Base-by-base conservation (phyloP, 2,797 vertebrate species). In the Tamandua tetradactyla region DNA sequence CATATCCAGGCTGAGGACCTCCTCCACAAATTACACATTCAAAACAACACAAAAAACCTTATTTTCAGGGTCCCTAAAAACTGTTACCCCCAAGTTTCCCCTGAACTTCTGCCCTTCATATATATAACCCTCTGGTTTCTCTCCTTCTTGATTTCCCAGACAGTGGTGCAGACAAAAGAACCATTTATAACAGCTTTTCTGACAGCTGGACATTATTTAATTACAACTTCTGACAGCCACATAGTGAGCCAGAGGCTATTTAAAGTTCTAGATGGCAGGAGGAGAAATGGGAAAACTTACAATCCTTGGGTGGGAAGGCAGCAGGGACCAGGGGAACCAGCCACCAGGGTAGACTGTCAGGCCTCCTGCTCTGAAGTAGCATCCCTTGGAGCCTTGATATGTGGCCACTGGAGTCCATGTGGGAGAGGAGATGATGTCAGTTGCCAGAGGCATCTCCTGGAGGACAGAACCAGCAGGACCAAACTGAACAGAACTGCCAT, bases 191-290 rank as follows among this genome's bases (percentile, higher is more conserved):
- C 92, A 96, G 97, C 96, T 96, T 97, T 97, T 74, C 94, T 97
- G 98, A 97, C 97, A 96, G 98, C 94, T 95, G 97, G 97, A 95
- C 96, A 97, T 97, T 96, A 97, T 97, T 97, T 97, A 97, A 97
- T 97, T 97, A 97, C 96, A 97, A 89, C 86, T 66, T 91, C 97
- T 95, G 96, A 97, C 96, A 97, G 96, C 97, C 94, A 96, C 93
- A 96, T 94, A 97, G 91, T 94, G 94, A 88, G 93, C 94, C 66
- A 32, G 87, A 87, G 92, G 95, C 95, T 97, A 97, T 97, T 98
- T 98, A 97, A 98, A 98, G 97, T 93, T 86, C 91, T 88, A 89
- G 69, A 80, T 68, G 13, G 96, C 95, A 97, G 96, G 96, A 93
- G 89, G 61, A 97, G 91, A 94, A 97, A 97, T 96, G 96, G 94